Base-by-base conservation (phyloP, 30 jellyfish, hydroid and myxozoan species). In the Rhopilema esculentum region DNA sequence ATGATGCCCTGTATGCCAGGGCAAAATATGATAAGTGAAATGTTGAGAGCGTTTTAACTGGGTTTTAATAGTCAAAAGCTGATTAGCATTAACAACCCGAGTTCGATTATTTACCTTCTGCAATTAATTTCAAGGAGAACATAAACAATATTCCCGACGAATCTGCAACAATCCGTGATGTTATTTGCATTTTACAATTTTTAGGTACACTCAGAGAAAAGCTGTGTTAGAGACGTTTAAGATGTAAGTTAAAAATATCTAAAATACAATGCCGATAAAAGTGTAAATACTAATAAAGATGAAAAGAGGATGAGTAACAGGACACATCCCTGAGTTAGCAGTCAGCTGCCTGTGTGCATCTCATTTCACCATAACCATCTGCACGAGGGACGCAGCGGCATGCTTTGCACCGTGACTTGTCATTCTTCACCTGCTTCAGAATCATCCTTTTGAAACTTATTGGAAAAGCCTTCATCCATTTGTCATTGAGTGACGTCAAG, bases 401-500 rank as follows among this genome's bases (percentile, higher is more conserved):
- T 48, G 83, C 84, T 63, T 86, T 83, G 83, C 99, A 94, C 22
- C 53, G 87, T 28, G 66, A 51, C 31, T 31, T 49, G 79, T 94
- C 97, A 19, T 77, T 66, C 1, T 52, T 65, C 7, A 90, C 67
- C 84, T 94, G 99, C 66, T 79, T 63, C 50, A 78, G 76, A 27
- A 94, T 27, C 22, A 92, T 75, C 31, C 76, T 79, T 16, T 69
- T 70, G 31, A 94, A 32, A 51, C 95, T 49, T 25, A 85, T 52
- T 16, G 96, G 95, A 64, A 89, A 86, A 15, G 97, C 97, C 69
- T 94, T 94, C 83, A 49, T 64, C 97, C 97, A 94, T 49, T 84
- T 92, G 27, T 84, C 89, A 53, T 82, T 82, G n/a, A 74, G 26
- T 16, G 97, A 84, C 52, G 81, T 33, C 81, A 94, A 74, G 9